These are phyloP conservation scores for Malacoraja senta DNA, from an alignment of 2,797 vertebrate genomes.

Conservation along the genomic window DNA sequence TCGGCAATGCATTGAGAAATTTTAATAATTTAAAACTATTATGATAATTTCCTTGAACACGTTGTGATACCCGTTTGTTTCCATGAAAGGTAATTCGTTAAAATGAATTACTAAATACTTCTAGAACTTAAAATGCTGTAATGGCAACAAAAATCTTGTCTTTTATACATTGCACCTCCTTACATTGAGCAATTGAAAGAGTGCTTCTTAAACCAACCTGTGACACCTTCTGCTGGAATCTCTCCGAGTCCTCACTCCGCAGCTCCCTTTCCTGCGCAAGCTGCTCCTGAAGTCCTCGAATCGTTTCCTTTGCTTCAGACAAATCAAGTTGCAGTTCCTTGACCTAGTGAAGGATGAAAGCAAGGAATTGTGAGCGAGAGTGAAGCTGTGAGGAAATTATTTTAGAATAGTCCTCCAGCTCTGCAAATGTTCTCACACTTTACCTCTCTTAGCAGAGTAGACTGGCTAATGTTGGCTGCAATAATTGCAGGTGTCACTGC, in stretches of 20 bases:
- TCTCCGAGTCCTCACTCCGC: conserved; percentile 66
- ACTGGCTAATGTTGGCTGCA: too few species aligned
- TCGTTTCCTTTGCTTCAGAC: conserved; percentile 65
- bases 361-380: not conserved
- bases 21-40: not conserved
- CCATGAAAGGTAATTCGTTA: not conserved
- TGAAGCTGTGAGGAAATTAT: not conserved
- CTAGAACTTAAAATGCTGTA: not conserved
- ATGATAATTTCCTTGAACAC: not conserved
- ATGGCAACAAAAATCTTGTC: not conserved
- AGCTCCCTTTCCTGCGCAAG: conserved; percentile 68
- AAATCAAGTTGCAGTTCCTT: conserved; percentile 65
- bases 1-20: not conserved
- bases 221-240: conserved; percentile 66
- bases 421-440: not conserved
- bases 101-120: not conserved
- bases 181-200: not conserved
- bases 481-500: not conserved
- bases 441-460: not conserved
- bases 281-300: conserved; percentile 66
- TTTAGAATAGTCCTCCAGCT: not conserved
- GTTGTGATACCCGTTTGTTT: not conserved
- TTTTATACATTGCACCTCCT: not conserved
- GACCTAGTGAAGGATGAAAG: conserved; percentile 51
- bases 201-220: conserved; percentile 58